Evolutionary conservation across 1,140 invertebrate species (phyloP), one percentile per base, ranked within the genome.

Genomic region (Orius laevigatus): DNA sequence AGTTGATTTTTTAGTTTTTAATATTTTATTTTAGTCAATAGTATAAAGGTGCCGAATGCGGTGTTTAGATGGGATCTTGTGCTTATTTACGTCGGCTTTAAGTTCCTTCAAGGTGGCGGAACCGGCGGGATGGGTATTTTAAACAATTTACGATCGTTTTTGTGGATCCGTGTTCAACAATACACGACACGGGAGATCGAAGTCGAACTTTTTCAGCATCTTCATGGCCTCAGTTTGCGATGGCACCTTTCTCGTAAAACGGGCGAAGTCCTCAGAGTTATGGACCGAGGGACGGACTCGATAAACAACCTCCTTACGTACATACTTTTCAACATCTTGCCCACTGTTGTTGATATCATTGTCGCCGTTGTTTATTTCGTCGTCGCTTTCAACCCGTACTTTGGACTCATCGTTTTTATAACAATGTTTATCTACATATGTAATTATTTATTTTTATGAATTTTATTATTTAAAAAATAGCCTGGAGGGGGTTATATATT

Each of bases 141-240:
- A 8, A 95, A 92, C 62, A 95, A 93, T 65, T 56, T 94, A 1
- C 71, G 92, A 36, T 80, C 81, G 2, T 90, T 91, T 61, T 65
- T 97, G 4, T 98, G 93, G 93, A 94, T 96, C 59, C 73, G 75
- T 54, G 84, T 98, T 41, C 87, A 94, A 57, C 93, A 98, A 61
- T 96, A 89, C 59, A 95, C 92, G 2, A 93, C 88, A 3, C 73
- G 86, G 50, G 84, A 91, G 68, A 75, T 95, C 33, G 81, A 95
- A 68, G 79, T 88, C 46, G 73, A 82, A 62, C 63, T 92, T 12
- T 90, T 88, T 61, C 69, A 72, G 31, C 91, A 95, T 67, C 70
- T 96, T 18, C 92, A 95, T 63, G 75, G 76, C 51, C 63, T 90
- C 50, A 85, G 88, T 58, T 69, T 87, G 51, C 69, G 78, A 46